Evolutionary conservation across 2,797 vertebrate genomes (phyloP).

Genomic region (Sciurus carolinensis): DNA sequence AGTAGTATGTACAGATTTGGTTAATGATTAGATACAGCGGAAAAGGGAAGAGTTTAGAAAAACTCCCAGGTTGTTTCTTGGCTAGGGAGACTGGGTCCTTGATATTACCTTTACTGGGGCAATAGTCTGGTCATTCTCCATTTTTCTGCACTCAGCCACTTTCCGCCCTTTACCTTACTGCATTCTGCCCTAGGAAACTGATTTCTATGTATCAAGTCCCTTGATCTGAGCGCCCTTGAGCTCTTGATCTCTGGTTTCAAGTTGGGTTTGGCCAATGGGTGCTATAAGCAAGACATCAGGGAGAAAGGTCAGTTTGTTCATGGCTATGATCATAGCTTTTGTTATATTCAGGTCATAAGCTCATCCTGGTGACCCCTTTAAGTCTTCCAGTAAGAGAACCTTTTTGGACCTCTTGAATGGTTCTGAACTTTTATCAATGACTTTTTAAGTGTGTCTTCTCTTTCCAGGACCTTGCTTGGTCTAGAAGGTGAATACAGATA

Average conservation of each 20-base stretch:
- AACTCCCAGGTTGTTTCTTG: not conserved
- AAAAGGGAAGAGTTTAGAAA: not conserved
- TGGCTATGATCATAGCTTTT: not conserved
- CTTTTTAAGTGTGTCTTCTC: not conserved
- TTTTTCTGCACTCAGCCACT: not conserved
- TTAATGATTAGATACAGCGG: not conserved
- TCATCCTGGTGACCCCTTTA: not conserved
- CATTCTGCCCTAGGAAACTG: not conserved
- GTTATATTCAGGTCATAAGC: not conserved
- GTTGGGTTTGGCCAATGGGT: not conserved
- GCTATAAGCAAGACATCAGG: not conserved
- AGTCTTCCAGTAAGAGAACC: not conserved
- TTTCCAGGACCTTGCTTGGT: not conserved
- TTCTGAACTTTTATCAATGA: not conserved
- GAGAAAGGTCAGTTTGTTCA: not conserved
- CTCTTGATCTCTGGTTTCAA: not conserved
- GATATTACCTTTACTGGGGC: not conserved
- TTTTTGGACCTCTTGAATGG: not conserved
- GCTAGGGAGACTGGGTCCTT: not conserved
- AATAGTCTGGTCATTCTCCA: not conserved
- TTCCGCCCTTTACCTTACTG: not conserved
- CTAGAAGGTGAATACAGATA: not conserved
- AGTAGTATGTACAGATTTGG: not conserved
- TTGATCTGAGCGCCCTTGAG: not conserved
- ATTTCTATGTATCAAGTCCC: not conserved